Conservation (phyloP, 1,140 invertebrate species). For the Brachionus rotundiformis region DNA sequence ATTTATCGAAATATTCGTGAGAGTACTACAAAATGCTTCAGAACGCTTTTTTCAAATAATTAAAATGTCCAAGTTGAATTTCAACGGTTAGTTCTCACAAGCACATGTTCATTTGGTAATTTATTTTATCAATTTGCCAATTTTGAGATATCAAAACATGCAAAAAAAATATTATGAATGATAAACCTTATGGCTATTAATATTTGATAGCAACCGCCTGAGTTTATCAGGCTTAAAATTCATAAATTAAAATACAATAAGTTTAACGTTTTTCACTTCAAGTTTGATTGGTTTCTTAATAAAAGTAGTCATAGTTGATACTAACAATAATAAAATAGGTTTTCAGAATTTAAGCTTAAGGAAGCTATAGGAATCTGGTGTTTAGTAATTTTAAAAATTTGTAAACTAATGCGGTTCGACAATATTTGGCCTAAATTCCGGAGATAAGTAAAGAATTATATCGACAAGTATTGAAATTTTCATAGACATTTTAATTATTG, state of each 20-base stretch:
- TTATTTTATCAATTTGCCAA: background rate
- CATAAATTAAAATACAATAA: too few species aligned
- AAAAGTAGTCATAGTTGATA: too few species aligned
- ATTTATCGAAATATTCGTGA: background rate
- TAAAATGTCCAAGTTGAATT: background rate
- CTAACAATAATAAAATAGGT: too few species aligned
- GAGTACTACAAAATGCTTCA: background rate
- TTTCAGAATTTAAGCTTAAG: background rate
- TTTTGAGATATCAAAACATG: background rate
- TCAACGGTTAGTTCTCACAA: background rate
- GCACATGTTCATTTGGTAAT: background rate
- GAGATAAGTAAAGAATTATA: background rate
- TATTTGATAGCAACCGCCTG: too few species aligned
- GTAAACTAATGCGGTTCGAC: background rate
- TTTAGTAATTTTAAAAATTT: background rate
- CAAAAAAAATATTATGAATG: background rate
- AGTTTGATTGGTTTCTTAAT: background rate
- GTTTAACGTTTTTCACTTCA: background rate
- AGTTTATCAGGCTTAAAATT: too few species aligned
- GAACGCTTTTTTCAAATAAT: background rate
- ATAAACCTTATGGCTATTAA: too few species aligned
- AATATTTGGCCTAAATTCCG: background rate
- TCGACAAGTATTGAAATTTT: background rate
- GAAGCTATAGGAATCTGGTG: background rate
- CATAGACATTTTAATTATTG: background rate